Base-by-base conservation (phyloP, 2,113 vertebrate genomes). In the Columba janthina region DNA sequence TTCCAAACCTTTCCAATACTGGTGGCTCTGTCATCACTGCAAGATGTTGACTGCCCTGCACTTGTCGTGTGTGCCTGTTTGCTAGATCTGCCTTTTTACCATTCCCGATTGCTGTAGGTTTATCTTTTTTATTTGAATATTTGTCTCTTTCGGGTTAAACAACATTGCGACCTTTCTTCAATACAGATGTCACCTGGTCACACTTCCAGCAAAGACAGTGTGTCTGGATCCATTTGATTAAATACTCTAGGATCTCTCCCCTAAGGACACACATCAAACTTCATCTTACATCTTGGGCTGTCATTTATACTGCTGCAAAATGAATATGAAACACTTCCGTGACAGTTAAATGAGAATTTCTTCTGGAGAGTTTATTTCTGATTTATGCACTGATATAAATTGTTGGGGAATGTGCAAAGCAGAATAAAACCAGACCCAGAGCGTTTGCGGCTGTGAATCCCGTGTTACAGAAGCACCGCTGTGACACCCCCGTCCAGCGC, bases 401-500 rank as follows among this genome's bases (percentile, higher is more conserved):
- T 36, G 72, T 31, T 42, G 40, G 72, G 50, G 50, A 83, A 65
- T 11, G 40, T 29, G 75, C 26, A 83, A 60, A 92, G 76, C 76
- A 29, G 76, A 66, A 40, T 26, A 36, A 54, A 74, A 53, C 11
- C 42, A 34, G 22, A n/a, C 34, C 48, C 1, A 0, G 19, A 62
- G 62, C 0, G 0, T 28, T 36, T 17, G 57, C 28, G 53, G 72
- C 46, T 80, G 67, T 7, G 50, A 65, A 28, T 48, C 15, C 44
- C 22, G 44, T 46, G 42, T 44, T 44, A 44, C 42, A 44, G 42
- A 44, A 44, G 16, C 42, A 44, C 18, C 18, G 76, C 46, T 80
- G 67, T 8, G 50, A 65, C 20, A 28, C 44, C 15, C 44, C 26
- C 5, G 1, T 8, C 29, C 64, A 3, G 24, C 1, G 1, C 2